Evolutionary conservation across 2,797 vertebrate genomes (phyloP).

Genomic region (Acrossocheilus wenchowensis): DNA sequence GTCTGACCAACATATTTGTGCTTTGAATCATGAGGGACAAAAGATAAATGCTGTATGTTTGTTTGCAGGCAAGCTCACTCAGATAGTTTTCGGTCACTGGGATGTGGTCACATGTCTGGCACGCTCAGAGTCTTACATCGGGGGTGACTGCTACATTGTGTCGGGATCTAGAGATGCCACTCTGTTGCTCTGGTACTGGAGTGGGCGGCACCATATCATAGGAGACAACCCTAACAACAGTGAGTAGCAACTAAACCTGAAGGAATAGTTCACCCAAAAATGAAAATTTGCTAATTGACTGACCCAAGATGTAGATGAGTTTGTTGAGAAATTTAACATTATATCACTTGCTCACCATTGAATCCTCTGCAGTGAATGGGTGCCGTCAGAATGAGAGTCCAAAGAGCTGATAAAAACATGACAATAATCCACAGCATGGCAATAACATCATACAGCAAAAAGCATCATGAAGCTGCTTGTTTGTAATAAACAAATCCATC

Average conservation of each 20-base stretch:
- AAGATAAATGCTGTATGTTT: background rate
- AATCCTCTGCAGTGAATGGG: background rate
- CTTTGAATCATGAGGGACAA: background rate
- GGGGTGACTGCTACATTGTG: slow-evolving; percentile 97
- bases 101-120: slow-evolving; percentile 97
- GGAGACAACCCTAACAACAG: slow-evolving; percentile 99
- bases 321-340: background rate
- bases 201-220: slow-evolving; percentile 96
- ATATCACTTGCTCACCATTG: background rate
- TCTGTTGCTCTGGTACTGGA: slow-evolving; percentile 98
- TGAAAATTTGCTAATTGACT: background rate
- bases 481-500: background rate
- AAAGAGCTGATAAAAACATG: background rate
- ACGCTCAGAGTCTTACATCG: slow-evolving; percentile 95
- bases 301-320: background rate
- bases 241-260: slow-evolving; percentile 75
- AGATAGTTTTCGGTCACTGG: slow-evolving; percentile 99
- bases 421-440: background rate
- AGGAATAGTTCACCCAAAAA: background rate
- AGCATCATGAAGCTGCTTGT: background rate
- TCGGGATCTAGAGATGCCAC: slow-evolving; percentile 96
- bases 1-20: background rate
- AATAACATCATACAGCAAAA: background rate
- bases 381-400: background rate
- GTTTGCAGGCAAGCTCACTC: slow-evolving; percentile 90